phyloP scores from a whole-genome alignment of 2,113 vertebrate species.

The Sitta europaea region DNA sequence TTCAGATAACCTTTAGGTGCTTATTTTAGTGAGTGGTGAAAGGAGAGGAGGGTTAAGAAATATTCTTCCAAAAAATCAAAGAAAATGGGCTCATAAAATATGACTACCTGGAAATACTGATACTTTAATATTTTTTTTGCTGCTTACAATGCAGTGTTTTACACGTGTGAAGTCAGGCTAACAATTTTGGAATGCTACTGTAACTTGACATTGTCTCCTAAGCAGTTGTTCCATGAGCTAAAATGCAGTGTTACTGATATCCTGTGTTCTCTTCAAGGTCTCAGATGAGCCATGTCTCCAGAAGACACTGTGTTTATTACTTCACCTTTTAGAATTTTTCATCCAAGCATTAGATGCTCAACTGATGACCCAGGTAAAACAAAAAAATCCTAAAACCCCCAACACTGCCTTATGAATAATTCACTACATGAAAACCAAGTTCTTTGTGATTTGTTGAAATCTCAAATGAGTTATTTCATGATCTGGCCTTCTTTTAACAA shows the following conservation, averaged over 20 bases:
- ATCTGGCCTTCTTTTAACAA: background rate
- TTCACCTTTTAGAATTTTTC: constrained; percentile 77
- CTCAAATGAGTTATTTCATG: background rate
- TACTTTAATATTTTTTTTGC: background rate
- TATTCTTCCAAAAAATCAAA: background rate
- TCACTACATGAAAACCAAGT: background rate
- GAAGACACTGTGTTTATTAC: constrained; percentile 76
- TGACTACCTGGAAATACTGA: background rate
- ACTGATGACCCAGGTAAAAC: constrained; percentile 81
- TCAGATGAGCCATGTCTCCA: constrained; percentile 73
- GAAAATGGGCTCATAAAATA: background rate
- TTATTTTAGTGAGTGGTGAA: background rate
- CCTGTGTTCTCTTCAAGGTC: constrained; percentile 72
- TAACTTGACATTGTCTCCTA: background rate
- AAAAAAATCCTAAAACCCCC: background rate
- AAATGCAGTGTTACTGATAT: background rate
- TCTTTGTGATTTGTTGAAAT: background rate
- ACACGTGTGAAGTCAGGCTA: background rate
- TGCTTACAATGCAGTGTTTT: background rate
- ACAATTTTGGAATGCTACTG: background rate
- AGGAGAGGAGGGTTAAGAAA: background rate
- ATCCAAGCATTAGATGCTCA: constrained; percentile 77
- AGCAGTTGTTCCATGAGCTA: background rate
- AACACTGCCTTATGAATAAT: background rate
- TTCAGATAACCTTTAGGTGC: background rate